phyloP scores from a whole-genome alignment of 2,888 invertebrate species.

The Autographa gamma region DNA sequence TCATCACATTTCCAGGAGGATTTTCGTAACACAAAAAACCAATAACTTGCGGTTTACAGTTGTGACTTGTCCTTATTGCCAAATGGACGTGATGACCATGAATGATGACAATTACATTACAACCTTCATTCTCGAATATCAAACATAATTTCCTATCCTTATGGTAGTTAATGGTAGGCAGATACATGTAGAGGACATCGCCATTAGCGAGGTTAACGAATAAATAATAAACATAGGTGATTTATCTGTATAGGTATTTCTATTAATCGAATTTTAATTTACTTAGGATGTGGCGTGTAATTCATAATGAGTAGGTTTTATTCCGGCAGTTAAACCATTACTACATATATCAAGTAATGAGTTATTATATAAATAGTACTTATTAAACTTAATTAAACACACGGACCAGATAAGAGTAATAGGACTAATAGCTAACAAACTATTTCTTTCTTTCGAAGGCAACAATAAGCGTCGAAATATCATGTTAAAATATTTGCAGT shows the following conservation, averaged over 20 bases:
- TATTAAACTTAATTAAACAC: no score
- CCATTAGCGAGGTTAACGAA: conserved; percentile 2
- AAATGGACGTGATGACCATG: conserved; percentile 37
- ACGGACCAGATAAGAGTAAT: no score
- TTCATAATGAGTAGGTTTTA: background rate
- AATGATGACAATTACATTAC: conserved; percentile 18
- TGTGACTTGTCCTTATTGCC: conserved; percentile 28
- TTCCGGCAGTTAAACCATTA: background rate
- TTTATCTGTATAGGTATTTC: background rate
- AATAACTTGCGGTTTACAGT: conserved; percentile 22
- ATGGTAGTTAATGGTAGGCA: background rate
- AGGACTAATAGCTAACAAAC: no score
- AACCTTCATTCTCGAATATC: conserved; percentile 32
- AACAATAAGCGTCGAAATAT: no score
- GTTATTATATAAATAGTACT: no score
- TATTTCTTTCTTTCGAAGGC: no score
- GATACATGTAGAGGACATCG: background rate
- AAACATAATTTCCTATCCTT: background rate
- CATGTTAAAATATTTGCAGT: no score
- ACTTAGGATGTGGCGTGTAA: background rate
- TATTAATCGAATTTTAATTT: background rate
- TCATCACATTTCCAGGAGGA: conserved; percentile 12
- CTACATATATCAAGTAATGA: background rate
- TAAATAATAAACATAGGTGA: background rate
- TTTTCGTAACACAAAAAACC: conserved; percentile 16